Conservation (phyloP, 1,140 invertebrate species). For the Adoxophyes honmai region DNA sequence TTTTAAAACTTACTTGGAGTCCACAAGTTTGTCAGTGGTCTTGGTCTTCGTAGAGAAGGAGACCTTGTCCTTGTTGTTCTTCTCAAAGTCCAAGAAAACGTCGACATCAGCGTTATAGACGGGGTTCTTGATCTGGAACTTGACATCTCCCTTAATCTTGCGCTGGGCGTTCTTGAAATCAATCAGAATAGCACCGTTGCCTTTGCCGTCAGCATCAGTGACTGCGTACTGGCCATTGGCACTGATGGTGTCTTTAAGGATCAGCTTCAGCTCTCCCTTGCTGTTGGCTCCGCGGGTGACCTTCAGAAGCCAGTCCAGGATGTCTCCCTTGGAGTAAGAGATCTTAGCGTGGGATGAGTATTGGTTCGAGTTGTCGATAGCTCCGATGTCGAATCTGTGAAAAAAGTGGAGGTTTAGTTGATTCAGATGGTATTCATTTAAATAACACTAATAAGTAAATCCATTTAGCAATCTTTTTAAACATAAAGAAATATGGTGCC, state of each 20-base stretch:
- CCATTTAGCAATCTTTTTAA: too few species aligned
- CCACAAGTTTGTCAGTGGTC: slow-evolving; percentile 75
- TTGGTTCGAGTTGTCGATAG: slow-evolving; percentile 70
- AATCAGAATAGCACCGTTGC: slow-evolving; percentile 74
- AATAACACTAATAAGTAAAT: too few species aligned
- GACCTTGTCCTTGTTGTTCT: slow-evolving; percentile 82
- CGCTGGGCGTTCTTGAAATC: slow-evolving; percentile 73
- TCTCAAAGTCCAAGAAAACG: slow-evolving; percentile 82
- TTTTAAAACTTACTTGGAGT: slow-evolving; percentile 82
- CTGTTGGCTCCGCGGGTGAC: slow-evolving; percentile 53
- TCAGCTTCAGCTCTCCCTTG: slow-evolving; percentile 74
- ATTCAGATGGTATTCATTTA: slow-evolving; percentile 1
- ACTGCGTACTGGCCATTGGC: slow-evolving; percentile 78
- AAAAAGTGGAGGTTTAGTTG: slow-evolving; percentile 13
- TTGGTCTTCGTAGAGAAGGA: slow-evolving; percentile 80
- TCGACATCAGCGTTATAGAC: slow-evolving; percentile 79
- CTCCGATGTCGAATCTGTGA: slow-evolving; percentile 75
- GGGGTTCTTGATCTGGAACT: slow-evolving; percentile 77
- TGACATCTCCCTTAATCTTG: slow-evolving; percentile 81
- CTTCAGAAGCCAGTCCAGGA: slow-evolving; percentile 78
- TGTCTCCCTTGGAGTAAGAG: slow-evolving; percentile 64
- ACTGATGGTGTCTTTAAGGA: slow-evolving; percentile 75
- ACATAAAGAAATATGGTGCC: too few species aligned
- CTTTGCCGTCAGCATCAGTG: slow-evolving; percentile 77
- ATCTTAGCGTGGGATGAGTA: slow-evolving; percentile 77